These are phyloP conservation scores for Malacoraja senta DNA, from an alignment of 2,797 vertebrate species.

Conservation along the genomic window DNA sequence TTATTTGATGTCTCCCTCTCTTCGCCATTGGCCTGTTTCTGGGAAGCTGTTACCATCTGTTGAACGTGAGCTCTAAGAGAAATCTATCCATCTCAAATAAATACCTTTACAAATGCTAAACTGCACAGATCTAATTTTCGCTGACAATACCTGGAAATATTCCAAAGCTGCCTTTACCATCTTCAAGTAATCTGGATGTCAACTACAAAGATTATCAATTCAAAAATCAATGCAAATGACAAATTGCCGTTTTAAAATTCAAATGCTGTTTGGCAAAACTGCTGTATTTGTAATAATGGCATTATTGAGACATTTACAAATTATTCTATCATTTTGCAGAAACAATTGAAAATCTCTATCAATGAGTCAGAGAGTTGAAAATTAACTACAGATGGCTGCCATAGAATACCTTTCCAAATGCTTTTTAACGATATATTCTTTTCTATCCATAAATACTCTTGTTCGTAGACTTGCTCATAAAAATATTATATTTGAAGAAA, in stretches of 20 bases:
- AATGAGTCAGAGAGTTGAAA: background rate
- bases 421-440: background rate
- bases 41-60: too few relatives aligned
- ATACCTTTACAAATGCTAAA: background rate
- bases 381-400: background rate
- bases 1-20: background rate
- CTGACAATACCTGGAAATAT: background rate
- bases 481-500: background rate
- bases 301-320: conserved; percentile 31
- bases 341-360: background rate
- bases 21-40: background rate
- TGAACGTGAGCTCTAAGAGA: background rate
- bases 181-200: background rate
- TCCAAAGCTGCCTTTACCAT: background rate
- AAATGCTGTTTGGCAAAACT: background rate
- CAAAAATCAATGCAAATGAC: background rate
- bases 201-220: background rate
- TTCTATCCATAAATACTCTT: background rate
- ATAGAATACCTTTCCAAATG: background rate
- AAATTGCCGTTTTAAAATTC: background rate
- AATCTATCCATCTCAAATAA: background rate
- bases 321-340: background rate
- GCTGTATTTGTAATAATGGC: background rate
- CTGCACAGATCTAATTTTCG: background rate
- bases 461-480: background rate